These are phyloP conservation scores for Caenorhabditis macrosperma DNA, from an alignment of 2,888 invertebrate genomes.

Conservation along the genomic window DNA sequence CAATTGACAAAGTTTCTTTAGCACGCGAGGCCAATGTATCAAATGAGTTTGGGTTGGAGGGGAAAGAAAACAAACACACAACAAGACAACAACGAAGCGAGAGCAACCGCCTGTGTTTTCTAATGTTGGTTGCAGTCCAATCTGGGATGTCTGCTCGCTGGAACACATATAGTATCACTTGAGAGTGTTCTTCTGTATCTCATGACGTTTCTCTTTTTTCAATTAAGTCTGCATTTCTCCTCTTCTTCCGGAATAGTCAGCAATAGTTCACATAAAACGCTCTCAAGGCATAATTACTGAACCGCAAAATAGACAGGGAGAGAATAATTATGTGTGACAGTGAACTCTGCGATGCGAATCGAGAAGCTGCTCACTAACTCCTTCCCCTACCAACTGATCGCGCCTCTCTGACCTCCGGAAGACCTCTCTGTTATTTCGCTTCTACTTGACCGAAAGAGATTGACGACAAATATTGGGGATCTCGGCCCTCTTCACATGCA, in stretches of 20 bases:
- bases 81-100: background rate
- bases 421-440: slow-evolving; percentile 38
- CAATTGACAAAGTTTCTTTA: slow-evolving; percentile 32
- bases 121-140: no score
- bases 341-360: slow-evolving; percentile 28
- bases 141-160: no score
- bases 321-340: slow-evolving; percentile 26
- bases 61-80: slow-evolving; percentile 22
- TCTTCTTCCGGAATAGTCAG: slow-evolving; percentile 12
- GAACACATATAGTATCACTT: no score
- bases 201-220: slow-evolving; percentile 21
- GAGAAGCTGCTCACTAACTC: background rate
- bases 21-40: slow-evolving; percentile 28
- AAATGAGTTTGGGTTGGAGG: slow-evolving; percentile 1
- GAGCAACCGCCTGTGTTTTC: no score
- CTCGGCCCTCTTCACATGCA: slow-evolving; percentile 44
- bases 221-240: slow-evolving; percentile 1
- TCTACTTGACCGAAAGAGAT: slow-evolving; percentile 35
- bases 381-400: slow-evolving; percentile 1
- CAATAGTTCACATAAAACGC: slow-evolving; percentile 10
- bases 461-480: slow-evolving; percentile 38
- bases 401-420: slow-evolving; percentile 30
- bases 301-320: slow-evolving; percentile 15
- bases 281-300: slow-evolving; percentile 23
- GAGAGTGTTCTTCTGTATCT: background rate